Evolutionary conservation across 2,888 invertebrate genomes (phyloP).

Genomic region (Meganola albula): DNA sequence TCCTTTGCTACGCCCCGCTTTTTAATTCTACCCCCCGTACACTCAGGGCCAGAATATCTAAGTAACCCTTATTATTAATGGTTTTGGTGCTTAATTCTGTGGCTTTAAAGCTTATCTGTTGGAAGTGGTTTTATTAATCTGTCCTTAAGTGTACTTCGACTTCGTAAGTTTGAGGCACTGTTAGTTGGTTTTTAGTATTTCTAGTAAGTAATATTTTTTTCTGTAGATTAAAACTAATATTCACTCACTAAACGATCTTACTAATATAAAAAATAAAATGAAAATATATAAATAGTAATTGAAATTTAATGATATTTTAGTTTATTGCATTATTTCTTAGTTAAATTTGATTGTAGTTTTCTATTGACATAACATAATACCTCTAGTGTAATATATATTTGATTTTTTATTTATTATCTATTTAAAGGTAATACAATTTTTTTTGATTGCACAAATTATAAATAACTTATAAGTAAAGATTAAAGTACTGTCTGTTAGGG

Average conservation of each 20-base stretch:
- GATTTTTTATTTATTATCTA: neutral
- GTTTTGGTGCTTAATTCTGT: slow-evolving; percentile 37
- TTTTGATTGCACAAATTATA: neutral
- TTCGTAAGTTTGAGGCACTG: slow-evolving; percentile 28
- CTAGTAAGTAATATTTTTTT: slow-evolving; percentile 12
- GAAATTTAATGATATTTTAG: slow-evolving; percentile 24
- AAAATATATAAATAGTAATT: slow-evolving; percentile 19
- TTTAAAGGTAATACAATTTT: neutral
- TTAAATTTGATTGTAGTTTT: slow-evolving; percentile 22
- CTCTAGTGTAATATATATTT: too few species aligned
- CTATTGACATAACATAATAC: slow-evolving; percentile 21
- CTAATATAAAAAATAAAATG: slow-evolving; percentile 13
- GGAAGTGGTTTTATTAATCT: slow-evolving; percentile 35
- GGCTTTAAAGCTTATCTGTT: slow-evolving; percentile 39
- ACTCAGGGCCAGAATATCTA: slow-evolving; percentile 46
- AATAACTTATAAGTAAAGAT: too few species aligned
- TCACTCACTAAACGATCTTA: slow-evolving; percentile 2
- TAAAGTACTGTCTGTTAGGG: too few species aligned
- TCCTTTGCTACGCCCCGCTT: slow-evolving; percentile 69
- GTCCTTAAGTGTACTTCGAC: slow-evolving; percentile 49
- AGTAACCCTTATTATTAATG: slow-evolving; percentile 16
- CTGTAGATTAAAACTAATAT: slow-evolving; percentile 19
- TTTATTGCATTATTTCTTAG: slow-evolving; percentile 22
- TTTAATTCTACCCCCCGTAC: slow-evolving; percentile 41
- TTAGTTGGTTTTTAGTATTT: neutral